Base-by-base conservation (phyloP, 37 sponge, comb jelly and placozoan species). In the Theonella swinhoei region DNA sequence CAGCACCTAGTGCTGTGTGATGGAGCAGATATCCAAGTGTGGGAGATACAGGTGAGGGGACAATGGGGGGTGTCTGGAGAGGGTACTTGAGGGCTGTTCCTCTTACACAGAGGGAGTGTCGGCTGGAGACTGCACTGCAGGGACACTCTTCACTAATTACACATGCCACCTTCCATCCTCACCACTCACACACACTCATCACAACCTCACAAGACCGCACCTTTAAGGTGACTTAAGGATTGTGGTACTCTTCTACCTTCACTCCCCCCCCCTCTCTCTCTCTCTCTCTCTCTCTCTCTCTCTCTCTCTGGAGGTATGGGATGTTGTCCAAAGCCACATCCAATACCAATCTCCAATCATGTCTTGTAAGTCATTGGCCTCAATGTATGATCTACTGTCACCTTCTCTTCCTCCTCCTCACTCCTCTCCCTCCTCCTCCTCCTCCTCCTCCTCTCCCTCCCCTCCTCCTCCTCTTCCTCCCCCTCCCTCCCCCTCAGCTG, bases 201-300 rank as follows among this genome's bases (percentile, higher is more conserved):
- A 86, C 92, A 4, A 68, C 72, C 14, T 85, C 92, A 17, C 89
- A 95, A 72, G 95, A 95, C 78, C 74, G 95, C 39, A 95, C 95
- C 0, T 95, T 89, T 40, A 91, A 91, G 87, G 95, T 94, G 39
- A 60, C 69, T 41, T 11, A 3, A 47, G 61, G 11, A 58, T 67
- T 26, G 25, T 8, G 29, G n/a, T n/a, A n/a, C n/a, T n/a, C n/a
- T n/a, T n/a, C n/a, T n/a, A n/a, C n/a, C n/a, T n/a, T n/a, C n/a
- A n/a, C n/a, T n/a, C n/a, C n/a, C n/a, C n/a, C n/a, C n/a, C 61
- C 20, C 61, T 59, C 61, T 20, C 61, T 59, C 61, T 59, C 61
- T 59, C 61, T 59, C 61, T 59, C 61, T 59, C 61, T 59, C 61
- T 59, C 61, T 59, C 61, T 59, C 61, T 59, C 61, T 59, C 61